phyloP scores from a whole-genome alignment of 2,113 vertebrate genomes.

The Sphyrna mokarran region DNA sequence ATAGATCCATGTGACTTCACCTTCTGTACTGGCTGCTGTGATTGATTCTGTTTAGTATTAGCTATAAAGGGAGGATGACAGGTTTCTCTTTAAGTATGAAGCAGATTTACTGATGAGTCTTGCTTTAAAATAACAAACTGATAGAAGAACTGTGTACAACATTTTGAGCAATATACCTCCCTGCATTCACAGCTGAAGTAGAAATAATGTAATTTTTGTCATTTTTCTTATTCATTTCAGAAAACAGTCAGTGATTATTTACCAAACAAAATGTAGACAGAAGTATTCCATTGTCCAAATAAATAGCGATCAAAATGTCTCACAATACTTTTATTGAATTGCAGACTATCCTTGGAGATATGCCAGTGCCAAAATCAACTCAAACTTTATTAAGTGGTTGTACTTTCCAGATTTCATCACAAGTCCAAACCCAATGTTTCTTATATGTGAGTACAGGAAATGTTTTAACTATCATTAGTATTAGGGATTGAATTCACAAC shows the following conservation, averaged over 20 bases:
- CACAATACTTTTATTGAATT: constrained; percentile 41
- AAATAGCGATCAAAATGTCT: not conserved
- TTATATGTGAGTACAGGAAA: constrained; percentile 74
- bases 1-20: no score
- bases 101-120: not conserved
- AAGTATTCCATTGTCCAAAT: not conserved
- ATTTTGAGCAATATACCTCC: not conserved
- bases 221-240: not conserved
- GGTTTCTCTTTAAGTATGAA: not conserved
- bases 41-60: not conserved
- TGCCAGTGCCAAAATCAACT: constrained; percentile 69
- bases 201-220: not conserved
- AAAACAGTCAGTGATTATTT: not conserved
- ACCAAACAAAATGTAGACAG: not conserved
- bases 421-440: constrained; percentile 76
- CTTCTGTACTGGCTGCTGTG: not conserved
- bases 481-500: not conserved
- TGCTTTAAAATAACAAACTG: not conserved
- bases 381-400: constrained; percentile 94
- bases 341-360: constrained; percentile 93
- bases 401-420: constrained; percentile 89
- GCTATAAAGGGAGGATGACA: not conserved
- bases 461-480: not conserved
- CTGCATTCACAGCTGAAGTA: not conserved
- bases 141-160: no score